These are phyloP conservation scores for Pteropus alecto DNA, from an alignment of 2,113 vertebrate genomes.

Conservation along the genomic window DNA sequence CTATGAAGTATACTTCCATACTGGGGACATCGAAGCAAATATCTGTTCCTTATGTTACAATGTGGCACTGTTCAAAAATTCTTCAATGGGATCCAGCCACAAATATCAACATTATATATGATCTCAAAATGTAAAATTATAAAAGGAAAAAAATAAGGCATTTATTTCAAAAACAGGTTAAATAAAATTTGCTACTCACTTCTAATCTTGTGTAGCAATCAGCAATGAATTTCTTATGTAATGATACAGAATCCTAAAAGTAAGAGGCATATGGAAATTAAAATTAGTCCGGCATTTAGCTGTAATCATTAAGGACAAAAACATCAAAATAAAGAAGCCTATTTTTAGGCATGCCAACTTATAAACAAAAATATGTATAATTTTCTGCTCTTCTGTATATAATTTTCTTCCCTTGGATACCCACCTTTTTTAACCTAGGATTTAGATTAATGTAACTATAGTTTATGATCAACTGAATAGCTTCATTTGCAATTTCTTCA, in stretches of 20 bases:
- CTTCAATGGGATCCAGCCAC: neutral
- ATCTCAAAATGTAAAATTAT: neutral
- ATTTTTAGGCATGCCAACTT: neutral
- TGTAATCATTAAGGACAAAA: slow-evolving; percentile 40
- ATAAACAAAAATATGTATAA: neutral
- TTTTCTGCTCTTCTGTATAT: neutral
- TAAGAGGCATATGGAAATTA: slow-evolving; percentile 51
- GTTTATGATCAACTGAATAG: slow-evolving; percentile 97
- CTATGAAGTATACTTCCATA: neutral
- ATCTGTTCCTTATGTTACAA: neutral
- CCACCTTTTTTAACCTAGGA: slow-evolving; percentile 97
- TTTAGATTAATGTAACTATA: slow-evolving; percentile 99
- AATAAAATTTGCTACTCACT: slow-evolving; percentile 82
- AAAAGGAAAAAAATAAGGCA: neutral
- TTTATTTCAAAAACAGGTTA: neutral
- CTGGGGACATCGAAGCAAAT: neutral
- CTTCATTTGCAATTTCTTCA: slow-evolving; percentile 99
- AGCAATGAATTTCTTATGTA: slow-evolving; percentile 99
- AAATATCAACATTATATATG: neutral
- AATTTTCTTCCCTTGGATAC: neutral
- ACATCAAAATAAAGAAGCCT: neutral
- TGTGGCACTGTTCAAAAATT: neutral
- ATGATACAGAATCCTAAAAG: slow-evolving; percentile 94
- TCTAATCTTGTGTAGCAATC: slow-evolving; percentile 98
- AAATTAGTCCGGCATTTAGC: slow-evolving; percentile 15